phyloP scores from a whole-genome alignment of 2,888 invertebrate genomes.

The Plebejus melissa region DNA sequence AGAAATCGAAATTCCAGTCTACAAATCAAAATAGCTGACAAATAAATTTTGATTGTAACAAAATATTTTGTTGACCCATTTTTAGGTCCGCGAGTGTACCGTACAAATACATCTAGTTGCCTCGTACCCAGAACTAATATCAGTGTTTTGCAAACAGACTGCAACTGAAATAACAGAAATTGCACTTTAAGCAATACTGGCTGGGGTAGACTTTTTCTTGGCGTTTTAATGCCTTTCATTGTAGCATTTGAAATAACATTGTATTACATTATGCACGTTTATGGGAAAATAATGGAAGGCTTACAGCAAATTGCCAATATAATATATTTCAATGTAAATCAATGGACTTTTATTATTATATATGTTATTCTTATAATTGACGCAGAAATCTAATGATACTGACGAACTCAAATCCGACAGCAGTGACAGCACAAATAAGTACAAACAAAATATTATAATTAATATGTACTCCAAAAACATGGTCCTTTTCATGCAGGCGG shows the following conservation, averaged over 20 bases:
- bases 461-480: too few relatives aligned
- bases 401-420: too few relatives aligned
- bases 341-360: too few relatives aligned
- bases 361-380: too few relatives aligned
- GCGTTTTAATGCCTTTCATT: conserved; percentile 30
- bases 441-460: too few relatives aligned
- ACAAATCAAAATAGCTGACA: background rate
- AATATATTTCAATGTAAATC: background rate
- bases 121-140: conserved; percentile 38
- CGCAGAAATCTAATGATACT: too few relatives aligned
- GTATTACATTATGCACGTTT: background rate
- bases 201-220: conserved; percentile 31
- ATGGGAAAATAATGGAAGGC: background rate
- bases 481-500: too few relatives aligned
- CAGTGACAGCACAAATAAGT: too few relatives aligned
- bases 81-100: conserved; percentile 31
- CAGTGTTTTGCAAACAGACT: conserved; percentile 39
- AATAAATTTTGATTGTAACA: background rate
- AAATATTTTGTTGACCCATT: conserved; percentile 22
- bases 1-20: too few relatives aligned
- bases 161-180: conserved; percentile 38
- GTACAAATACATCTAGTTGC: conserved; percentile 30
- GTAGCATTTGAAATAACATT: conserved; percentile 17
- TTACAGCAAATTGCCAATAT: background rate
- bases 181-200: conserved; percentile 37